Evolutionary conservation across 2,113 vertebrate species (phyloP).

Genomic region (Rissa tridactyla): DNA sequence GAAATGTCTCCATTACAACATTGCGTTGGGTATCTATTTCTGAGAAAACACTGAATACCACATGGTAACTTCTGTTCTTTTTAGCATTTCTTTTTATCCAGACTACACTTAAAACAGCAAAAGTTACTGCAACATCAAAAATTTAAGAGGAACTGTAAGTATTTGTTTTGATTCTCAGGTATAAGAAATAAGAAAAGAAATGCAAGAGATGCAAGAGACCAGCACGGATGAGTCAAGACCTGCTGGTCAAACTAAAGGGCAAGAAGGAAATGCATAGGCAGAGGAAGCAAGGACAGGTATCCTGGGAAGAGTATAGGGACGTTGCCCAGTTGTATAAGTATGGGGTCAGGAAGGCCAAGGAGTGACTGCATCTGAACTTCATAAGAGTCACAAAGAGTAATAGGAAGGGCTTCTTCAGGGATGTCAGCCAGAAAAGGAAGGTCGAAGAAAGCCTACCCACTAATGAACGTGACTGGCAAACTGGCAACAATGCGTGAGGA

Average conservation of each 20-base stretch:
- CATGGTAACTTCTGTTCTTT: background rate
- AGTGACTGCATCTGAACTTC: background rate
- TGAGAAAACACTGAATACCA: background rate
- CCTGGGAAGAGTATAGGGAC: background rate
- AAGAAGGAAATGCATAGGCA: background rate
- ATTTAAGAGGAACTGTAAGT: background rate
- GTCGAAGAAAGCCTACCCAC: background rate
- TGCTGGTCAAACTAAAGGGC: background rate
- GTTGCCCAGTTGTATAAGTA: too few species aligned
- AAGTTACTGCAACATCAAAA: background rate
- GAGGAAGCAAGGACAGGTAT: background rate
- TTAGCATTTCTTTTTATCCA: background rate
- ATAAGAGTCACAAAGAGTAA: background rate
- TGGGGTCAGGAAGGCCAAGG: background rate
- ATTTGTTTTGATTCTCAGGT: background rate
- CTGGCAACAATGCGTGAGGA: background rate
- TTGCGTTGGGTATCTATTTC: background rate
- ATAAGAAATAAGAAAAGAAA: background rate
- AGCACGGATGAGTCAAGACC: too few species aligned
- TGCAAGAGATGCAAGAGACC: background rate
- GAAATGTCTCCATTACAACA: background rate
- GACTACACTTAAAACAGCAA: background rate
- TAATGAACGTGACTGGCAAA: background rate
- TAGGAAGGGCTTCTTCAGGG: background rate
- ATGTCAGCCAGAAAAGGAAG: background rate